Percentiles rank a stretch among this genome's conserved stretches.
Evolutionary conservation across 2,113 vertebrate species (phyloP).

Genomic region (Scolopax mira): DNA sequence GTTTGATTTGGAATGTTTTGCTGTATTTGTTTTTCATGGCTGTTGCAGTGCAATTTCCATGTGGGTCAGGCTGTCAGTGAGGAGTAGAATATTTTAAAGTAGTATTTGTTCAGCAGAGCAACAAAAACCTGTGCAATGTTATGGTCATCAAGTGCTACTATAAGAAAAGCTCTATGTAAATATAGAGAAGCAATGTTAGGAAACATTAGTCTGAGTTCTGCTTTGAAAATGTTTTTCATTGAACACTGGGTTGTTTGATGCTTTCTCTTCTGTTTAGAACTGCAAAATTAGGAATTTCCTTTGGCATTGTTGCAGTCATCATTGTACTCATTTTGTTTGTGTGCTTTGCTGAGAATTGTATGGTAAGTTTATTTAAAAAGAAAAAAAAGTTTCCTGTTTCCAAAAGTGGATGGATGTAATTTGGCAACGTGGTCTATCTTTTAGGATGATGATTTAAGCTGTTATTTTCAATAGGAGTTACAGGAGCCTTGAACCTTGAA

Average conservation of each 20-base stretch:
- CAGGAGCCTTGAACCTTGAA: neutral
- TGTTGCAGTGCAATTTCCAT: neutral
- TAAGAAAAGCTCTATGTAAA: neutral
- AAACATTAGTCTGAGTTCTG: neutral
- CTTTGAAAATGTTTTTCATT: neutral
- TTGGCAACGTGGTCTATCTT: neutral
- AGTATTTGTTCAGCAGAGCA: neutral
- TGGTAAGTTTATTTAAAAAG: slow-evolving; percentile 77
- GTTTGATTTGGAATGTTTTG: neutral
- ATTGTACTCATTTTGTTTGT: slow-evolving; percentile 80
- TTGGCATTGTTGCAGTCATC: slow-evolving; percentile 80
- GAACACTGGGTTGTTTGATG: neutral
- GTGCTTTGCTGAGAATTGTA: slow-evolving; percentile 83
- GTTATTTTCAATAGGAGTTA: neutral
- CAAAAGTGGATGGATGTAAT: neutral
- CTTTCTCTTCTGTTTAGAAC: slow-evolving; percentile 68
- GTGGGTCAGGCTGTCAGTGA: neutral
- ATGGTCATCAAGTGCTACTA: neutral
- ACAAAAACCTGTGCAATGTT: neutral
- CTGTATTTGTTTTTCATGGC: neutral
- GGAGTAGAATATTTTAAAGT: neutral
- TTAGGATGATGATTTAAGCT: neutral
- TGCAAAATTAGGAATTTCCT: slow-evolving; percentile 75
- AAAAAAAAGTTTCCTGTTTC: neutral
- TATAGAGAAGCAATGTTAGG: neutral